Evolutionary conservation across 2,888 invertebrate species (phyloP), one percentile per base, ranked within the genome.

Genomic region (Drosophila antonietae): DNA sequence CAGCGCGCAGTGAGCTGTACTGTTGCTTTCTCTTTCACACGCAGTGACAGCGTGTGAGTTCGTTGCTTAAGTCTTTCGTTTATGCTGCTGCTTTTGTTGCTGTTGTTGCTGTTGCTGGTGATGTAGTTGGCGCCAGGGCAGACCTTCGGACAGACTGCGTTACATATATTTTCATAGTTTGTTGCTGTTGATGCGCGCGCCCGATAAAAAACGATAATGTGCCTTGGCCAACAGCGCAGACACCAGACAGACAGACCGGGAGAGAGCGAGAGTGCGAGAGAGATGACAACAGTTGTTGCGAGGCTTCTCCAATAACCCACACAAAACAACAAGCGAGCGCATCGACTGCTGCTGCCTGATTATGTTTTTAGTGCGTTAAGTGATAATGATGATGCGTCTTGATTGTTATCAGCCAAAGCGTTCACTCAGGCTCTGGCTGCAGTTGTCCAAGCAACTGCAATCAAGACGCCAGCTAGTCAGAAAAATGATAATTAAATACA

Each of bases 311-410:
- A 78, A 74, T 75, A 75, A 77, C 77, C 73, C 77, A 79, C 78
- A 80, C 79, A 68, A 63, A 62, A 62, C 52, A 59, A 43, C 46
- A 28, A 41, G 55, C 20, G 62, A n/a, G 43, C 68, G 68, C 55
- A 43, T 49, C 52, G 67, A 2, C 37, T 14, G 37, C 37, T 71
- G 82, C 79, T 81, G 87, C 79, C 87, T 87, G 86, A 87, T 87
- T 89, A 87, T 87, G 89, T 87, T 87, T 87, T 89, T 87, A 87
- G 89, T 89, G 86, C 89, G 87, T 81, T 89, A 87, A 87, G 86
- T 87, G 86, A 87, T 87, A 87, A 87, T 87, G 89, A 87, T 87
- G 86, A 89, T 87, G 86, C 86, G 81, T 80, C 82, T 84, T 69
- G 86, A 89, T 87, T 61, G 73, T 81, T 89, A 89, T 87, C 87